phyloP scores from a whole-genome alignment of 1,140 invertebrate genomes.

The Ceratitis capitata region DNA sequence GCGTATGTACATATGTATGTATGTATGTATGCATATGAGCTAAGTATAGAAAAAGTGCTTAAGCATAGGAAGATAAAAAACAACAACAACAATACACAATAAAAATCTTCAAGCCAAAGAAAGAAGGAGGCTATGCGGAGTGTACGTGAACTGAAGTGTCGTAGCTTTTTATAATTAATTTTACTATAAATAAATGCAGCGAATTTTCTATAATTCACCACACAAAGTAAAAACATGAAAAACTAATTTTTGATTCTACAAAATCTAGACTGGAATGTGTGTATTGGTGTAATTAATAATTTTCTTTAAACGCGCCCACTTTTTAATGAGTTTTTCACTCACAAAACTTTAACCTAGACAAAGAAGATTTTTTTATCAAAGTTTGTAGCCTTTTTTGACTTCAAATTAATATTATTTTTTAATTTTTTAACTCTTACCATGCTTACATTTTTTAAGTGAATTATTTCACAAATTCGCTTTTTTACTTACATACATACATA shows the following conservation, averaged over 20 bases:
- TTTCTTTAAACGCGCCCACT: conserved; percentile 27
- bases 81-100: not conserved
- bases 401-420: not conserved
- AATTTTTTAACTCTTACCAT: not conserved
- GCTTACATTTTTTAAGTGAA: not conserved
- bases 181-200: too few species aligned
- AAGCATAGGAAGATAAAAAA: not conserved
- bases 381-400: too few species aligned
- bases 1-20: not conserved
- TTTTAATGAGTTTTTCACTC: conserved; percentile 34
- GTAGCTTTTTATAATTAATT: too few species aligned
- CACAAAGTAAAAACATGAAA: not conserved
- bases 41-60: not conserved
- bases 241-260: not conserved
- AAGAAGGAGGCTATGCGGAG: too few species aligned
- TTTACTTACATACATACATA: not conserved
- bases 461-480: not conserved
- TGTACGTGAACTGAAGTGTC: too few species aligned
- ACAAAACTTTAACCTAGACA: too few species aligned
- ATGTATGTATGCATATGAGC: not conserved
- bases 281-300: not conserved
- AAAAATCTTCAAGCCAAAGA: not conserved
- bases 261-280: not conserved
- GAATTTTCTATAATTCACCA: not conserved
- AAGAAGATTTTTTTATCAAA: too few species aligned